Conservation (phyloP, 1,140 invertebrate genomes). For the Caenorhabditis briggsae region DNA sequence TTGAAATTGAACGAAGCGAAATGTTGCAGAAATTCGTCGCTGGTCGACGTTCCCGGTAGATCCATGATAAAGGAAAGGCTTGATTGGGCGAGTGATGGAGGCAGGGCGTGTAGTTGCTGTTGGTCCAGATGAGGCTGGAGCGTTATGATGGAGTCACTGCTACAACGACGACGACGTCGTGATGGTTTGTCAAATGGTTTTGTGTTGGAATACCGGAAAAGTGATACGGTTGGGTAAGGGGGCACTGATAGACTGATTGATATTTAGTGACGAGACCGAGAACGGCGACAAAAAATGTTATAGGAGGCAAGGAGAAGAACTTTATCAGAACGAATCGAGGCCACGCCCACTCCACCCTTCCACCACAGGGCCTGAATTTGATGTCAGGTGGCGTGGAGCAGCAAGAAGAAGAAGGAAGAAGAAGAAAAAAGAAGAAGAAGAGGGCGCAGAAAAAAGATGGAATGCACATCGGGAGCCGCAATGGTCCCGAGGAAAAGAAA, state of each 20-base stretch:
- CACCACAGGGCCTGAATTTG: conserved; percentile 41
- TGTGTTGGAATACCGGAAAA: conserved; percentile 52
- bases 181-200: conserved; percentile 35
- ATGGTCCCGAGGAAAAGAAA: neutral
- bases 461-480: conserved; percentile 28
- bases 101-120: neutral
- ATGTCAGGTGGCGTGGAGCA: conserved; percentile 51
- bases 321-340: conserved; percentile 43
- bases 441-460: neutral
- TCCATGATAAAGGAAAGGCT: conserved; percentile 32
- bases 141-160: neutral
- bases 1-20: neutral
- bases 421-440: neutral
- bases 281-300: conserved; percentile 22
- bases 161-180: neutral
- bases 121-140: conserved; percentile 17
- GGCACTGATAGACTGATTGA: neutral
- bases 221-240: neutral
- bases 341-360: conserved; percentile 20
- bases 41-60: conserved; percentile 31
- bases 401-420: neutral
- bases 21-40: conserved; percentile 5
- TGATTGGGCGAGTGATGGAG: neutral
- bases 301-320: conserved; percentile 8
- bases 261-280: conserved; percentile 3